Evolutionary conservation across 2,888 invertebrate genomes (phyloP), one percentile per base, ranked within the genome.

Genomic region (Zygaena filipendulae): DNA sequence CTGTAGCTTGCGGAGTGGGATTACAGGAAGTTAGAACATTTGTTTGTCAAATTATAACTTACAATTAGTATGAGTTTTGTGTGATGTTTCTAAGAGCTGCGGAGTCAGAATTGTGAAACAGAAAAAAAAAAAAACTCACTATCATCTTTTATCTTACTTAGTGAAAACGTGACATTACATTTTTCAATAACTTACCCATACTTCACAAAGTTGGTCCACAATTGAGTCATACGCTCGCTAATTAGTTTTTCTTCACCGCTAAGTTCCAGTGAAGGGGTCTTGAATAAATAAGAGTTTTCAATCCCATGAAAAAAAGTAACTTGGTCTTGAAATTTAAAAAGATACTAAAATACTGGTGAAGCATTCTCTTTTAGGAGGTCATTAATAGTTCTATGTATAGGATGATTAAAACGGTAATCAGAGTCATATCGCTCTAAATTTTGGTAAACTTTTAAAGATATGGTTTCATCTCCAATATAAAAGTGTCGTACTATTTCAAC

Each of bases 151-250:
- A n/a, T n/a, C n/a, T n/a, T n/a, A n/a, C n/a, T n/a, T n/a, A n/a
- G n/a, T n/a, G n/a, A n/a, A n/a, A n/a, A n/a, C n/a, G n/a, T n/a
- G n/a, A n/a, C n/a, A n/a, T n/a, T n/a, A n/a, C n/a, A n/a, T n/a
- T n/a, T n/a, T n/a, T n/a, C n/a, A n/a, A n/a, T n/a, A 19, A 45
- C 57, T 54, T 51, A 77, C 77, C 74, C 77, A 36, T 55, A 59
- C 56, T 75, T 77, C 3, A 77, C 55, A 29, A 77, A 77, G 40
- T 77, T 75, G 0, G 64, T 39, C 77, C 77, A 77, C 30, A 77
- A 40, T 10, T 54, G 56, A 9, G 62, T 57, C 10, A 75, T 52
- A 8, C 63, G 59, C 21, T 70, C 57, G 4, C 46, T 42, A 13
- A 72, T 44, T 3, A 64, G 25, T 36, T 59, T 47, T 24, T 66